Percentiles rank a stretch among this genome's conserved stretches.
phyloP scores from a whole-genome alignment of 2,888 invertebrate genomes.

The Tinea semifulvella region DNA sequence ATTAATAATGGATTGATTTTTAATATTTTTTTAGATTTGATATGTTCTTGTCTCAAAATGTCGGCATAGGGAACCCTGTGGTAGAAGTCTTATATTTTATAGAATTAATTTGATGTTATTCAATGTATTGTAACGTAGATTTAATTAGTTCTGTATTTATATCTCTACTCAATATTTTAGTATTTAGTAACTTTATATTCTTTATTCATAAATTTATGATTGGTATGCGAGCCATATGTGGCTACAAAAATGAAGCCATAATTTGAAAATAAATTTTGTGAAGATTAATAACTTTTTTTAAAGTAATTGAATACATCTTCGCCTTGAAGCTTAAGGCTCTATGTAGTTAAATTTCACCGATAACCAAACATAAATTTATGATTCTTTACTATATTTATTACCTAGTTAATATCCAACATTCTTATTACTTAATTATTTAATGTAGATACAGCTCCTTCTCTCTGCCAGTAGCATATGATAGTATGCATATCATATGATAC shows the following conservation, averaged over 20 bases:
- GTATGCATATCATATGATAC: not conserved
- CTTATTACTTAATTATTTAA: conserved; percentile 1
- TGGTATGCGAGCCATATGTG: no score
- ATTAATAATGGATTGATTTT: no score
- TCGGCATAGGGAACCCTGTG: no score
- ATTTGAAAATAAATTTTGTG: no score
- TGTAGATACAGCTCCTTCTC: conserved; percentile 2
- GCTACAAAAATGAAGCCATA: no score
- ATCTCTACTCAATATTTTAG: conserved; percentile 34
- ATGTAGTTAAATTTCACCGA: no score
- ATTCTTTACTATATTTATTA: not conserved
- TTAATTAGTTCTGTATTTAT: conserved; percentile 56
- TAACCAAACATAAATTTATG: no score
- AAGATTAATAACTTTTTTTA: no score
- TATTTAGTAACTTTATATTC: conserved; percentile 12
- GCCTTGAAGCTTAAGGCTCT: no score
- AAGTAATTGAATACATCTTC: no score
- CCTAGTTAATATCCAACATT: conserved; percentile 1
- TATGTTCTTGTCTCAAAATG: no score
- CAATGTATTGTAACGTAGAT: conserved; percentile 59
- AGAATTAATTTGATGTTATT: conserved; percentile 63
- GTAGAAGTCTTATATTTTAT: conserved; percentile 31
- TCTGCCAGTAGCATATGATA: conserved; percentile 1
- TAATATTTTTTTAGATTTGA: no score
- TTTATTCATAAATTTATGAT: conserved; percentile 5